Evolutionary conservation across 2,888 invertebrate species (phyloP), one percentile per base, ranked within the genome.

Genomic region (Xanthia togata): DNA sequence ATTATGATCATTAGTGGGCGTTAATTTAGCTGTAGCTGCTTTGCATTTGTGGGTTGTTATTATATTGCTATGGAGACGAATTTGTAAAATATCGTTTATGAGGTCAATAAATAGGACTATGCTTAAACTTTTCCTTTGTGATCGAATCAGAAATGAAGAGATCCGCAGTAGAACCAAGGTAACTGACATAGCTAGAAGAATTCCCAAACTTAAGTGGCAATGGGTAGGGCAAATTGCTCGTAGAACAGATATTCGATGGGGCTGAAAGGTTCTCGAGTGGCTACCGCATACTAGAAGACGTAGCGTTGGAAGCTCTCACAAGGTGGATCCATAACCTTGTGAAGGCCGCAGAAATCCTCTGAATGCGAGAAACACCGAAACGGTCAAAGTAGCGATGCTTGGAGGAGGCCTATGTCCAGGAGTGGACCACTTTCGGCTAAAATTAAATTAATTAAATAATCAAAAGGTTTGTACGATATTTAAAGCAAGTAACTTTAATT

Each of bases 1-100:
- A 81, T 87, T 70, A 57, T n/a, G 38, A 78, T 79, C 72, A 6
- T 59, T 23, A 50, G 83, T 83, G 71, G 83, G 84, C 26, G 83
- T 71, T 67, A 71, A 79, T 78, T 59, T 73, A 9, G 20, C 57
- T 76, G 65, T 73, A 12, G 17, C 62, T 78, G 62, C 14, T 69
- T 65, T 47, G 11, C 1, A 38, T 47, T 70, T 20, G 47, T 75
- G 12, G n/a, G 31, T 57, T 62, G 59, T 62, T 67, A 57, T 60
- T 64, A 62, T 26, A 38, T 60, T 75, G 35, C 57, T 4, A 23
- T 47, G 20, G 23, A 31, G 38, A 38, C 4, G 17, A 23, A 50
- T 63, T 31, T 44, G 31, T 31, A 5, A 47, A 31, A 31, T 65
- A 31, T 23, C 4, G 2, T 47, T 12, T 12, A 2, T 8, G 2